Base-by-base conservation (phyloP, 2,888 invertebrate genomes). In the Listrodromus nycthemerus region DNA sequence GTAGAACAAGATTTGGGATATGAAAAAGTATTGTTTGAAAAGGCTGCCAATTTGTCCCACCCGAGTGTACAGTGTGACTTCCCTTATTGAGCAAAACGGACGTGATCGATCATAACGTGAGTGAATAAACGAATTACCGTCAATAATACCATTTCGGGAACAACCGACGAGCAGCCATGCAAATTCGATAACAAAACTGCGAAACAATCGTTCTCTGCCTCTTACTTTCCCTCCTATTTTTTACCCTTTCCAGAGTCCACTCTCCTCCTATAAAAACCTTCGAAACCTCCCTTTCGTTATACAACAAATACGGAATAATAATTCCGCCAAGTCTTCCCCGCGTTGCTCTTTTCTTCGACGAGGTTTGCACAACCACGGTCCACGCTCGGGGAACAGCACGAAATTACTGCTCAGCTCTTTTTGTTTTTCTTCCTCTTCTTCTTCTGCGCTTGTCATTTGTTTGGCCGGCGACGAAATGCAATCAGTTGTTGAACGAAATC, bases 361-460 rank as follows among this genome's bases (percentile, higher is more conserved):
- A 10, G 55, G 55, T 48, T 24, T 58, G 13, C 41, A n/a, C 24
- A 41, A 10, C 24, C 13, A 21, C 30, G 45, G 55, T 58, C 63
- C 71, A 55, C 21, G 67, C 19, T 50, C 67, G 75, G 37, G 65
- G 79, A 82, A 79, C 80, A 63, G 80, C 77, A 84, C 85, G 81
- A 76, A 80, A 83, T 86, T 77, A 69, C 81, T 63, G 73, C 82
- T 37, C 80, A 50, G 70, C 27, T 48, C 16, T 21, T 45, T 24
- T 30, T 48, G 19, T 45, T 70, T 65, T 48, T 77, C 24, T 58
- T 50, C 61, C 71, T 63, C 33, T 33, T 76, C 30, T 58, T 83
- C 78, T 84, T 66, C 78, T 74, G 79, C 86, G 87, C 84, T 90
- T 91, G 88, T 92, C 91, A 91, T 92, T 92, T 92, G 91, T 91